A percentile compares a stretch with the other conserved stretches of the same genome.
These are phyloP conservation scores for Larimichthys polyactis DNA, from an alignment of 2,113 vertebrate species.

Conservation along the genomic window DNA sequence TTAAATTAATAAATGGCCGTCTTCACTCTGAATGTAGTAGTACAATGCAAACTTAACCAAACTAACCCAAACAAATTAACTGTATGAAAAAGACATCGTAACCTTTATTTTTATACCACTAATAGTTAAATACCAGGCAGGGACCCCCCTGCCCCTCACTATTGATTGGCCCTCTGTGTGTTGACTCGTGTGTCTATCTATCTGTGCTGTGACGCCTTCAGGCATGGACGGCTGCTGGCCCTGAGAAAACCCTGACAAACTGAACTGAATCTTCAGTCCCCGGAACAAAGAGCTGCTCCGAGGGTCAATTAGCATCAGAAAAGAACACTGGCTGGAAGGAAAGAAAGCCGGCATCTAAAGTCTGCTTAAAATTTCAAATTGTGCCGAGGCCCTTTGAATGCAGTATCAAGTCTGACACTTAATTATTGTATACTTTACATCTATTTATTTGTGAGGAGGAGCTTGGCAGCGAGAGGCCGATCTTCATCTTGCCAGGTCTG, in stretches of 20 bases:
- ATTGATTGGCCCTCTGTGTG: not conserved
- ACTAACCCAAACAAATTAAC: not conserved
- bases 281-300: slow-evolving; percentile 33
- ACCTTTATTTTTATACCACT: not conserved
- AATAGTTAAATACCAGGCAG: not conserved
- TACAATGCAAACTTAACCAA: not conserved
- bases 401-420: slow-evolving; percentile 53
- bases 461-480: slow-evolving; percentile 37
- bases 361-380: slow-evolving; percentile 57
- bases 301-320: slow-evolving; percentile 55
- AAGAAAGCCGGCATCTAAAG: slow-evolving; percentile 21
- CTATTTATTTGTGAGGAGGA: slow-evolving; percentile 26
- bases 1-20: too few relatives aligned
- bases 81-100: not conserved
- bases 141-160: not conserved
- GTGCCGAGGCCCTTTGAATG: slow-evolving; percentile 37
- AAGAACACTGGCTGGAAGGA: slow-evolving; percentile 23
- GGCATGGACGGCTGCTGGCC: not conserved
- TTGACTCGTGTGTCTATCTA: not conserved
- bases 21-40: too few relatives aligned
- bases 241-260: slow-evolving; percentile 24
- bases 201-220: slow-evolving; percentile 10
- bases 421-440: slow-evolving; percentile 57
- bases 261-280: slow-evolving; percentile 23
- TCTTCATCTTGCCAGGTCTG: slow-evolving; percentile 39